Evolutionary conservation across 2,888 invertebrate species (phyloP).

Genomic region (Macaria liturata): DNA sequence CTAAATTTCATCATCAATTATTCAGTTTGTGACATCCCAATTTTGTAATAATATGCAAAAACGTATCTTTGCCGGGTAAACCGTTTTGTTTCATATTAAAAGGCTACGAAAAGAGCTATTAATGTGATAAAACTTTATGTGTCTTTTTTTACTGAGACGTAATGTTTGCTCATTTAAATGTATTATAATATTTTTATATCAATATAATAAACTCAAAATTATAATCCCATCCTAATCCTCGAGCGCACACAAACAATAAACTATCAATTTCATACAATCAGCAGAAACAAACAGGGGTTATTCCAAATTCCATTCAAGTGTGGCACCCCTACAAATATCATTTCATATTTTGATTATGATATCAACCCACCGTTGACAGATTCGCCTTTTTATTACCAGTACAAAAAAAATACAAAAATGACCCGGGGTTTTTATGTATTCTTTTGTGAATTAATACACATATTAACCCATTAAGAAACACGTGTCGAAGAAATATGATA

Average conservation of each 20-base stretch:
- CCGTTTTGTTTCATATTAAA: too few species aligned
- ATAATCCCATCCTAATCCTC: conserved; percentile 24
- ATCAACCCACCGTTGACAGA: conserved; percentile 61
- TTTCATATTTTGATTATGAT: conserved; percentile 83
- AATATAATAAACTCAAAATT: conserved; percentile 16
- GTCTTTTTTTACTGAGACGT: too few species aligned
- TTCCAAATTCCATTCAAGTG: conserved; percentile 57
- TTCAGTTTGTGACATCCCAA: too few species aligned
- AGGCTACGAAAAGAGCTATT: too few species aligned
- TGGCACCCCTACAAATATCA: conserved; percentile 62
- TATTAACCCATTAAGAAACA: conserved; percentile 79
- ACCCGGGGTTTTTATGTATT: conserved; percentile 58
- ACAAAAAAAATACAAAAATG: conserved; percentile 20
- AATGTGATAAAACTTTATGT: too few species aligned
- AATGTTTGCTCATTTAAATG: too few species aligned
- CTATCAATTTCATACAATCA: conserved; percentile 63
- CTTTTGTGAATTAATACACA: conserved; percentile 77
- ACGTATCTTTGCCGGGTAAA: too few species aligned
- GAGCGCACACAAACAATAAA: conserved; percentile 40
- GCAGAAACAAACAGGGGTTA: conserved; percentile 61
- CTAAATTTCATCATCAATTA: too few species aligned
- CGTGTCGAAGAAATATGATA: conserved; percentile 72
- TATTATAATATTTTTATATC: conserved; percentile 2
- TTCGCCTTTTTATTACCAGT: conserved; percentile 13
- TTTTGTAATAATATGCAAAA: too few species aligned